Percentiles rank a stretch among this genome's conserved stretches.
Evolutionary conservation across 2,113 vertebrate species (phyloP).

Genomic region (Todiramphus chloris): DNA sequence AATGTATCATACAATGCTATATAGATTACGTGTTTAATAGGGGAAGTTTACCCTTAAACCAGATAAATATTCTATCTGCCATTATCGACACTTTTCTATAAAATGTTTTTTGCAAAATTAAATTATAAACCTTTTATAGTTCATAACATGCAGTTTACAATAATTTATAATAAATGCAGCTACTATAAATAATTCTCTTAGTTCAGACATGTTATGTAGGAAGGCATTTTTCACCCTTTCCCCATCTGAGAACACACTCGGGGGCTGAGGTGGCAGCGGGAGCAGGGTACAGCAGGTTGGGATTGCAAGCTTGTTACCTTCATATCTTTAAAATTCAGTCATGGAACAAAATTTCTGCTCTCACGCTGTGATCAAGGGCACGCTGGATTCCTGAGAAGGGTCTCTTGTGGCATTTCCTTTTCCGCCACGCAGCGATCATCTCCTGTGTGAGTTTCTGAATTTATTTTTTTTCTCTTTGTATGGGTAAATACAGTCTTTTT

Average conservation of each 20-base stretch:
- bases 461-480: neutral
- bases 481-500: constrained; percentile 30
- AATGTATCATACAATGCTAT: neutral
- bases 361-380: constrained; percentile 33
- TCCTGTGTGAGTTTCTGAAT: neutral
- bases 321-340: constrained; percentile 1
- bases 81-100: neutral
- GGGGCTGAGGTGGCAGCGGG: neutral
- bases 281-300: neutral
- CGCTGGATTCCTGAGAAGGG: neutral
- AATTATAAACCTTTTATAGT: neutral
- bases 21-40: neutral
- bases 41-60: neutral
- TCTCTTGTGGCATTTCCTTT: neutral
- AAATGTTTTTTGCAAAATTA: neutral
- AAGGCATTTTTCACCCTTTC: neutral
- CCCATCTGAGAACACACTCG: neutral
- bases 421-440: neutral
- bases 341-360: neutral
- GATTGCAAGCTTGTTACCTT: neutral
- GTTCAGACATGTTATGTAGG: neutral
- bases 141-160: neutral
- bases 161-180: neutral
- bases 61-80: neutral
- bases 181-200: neutral